These are phyloP conservation scores for Alosa alosa DNA, from an alignment of 2,113 vertebrate genomes.

Conservation along the genomic window DNA sequence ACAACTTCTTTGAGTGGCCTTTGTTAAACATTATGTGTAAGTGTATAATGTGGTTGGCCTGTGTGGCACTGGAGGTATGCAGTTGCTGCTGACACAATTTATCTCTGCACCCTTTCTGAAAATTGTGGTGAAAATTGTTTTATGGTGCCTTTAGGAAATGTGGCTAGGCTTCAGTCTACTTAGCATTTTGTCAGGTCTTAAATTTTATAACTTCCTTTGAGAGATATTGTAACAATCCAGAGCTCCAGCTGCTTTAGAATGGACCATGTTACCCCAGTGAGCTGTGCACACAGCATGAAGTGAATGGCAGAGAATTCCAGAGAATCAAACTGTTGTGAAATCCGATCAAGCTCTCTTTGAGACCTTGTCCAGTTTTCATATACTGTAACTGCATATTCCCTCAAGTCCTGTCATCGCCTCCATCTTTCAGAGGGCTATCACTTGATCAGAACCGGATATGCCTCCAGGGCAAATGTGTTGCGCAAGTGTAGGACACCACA, in stretches of 20 bases:
- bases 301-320: background rate
- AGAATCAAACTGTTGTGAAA: slow-evolving; percentile 18
- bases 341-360: background rate
- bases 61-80: too few species aligned
- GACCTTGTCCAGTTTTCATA: slow-evolving; percentile 18
- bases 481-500: background rate
- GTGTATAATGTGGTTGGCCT: too few species aligned
- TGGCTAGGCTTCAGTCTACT: background rate
- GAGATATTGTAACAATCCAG: background rate
- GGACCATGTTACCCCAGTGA: background rate
- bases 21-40: too few species aligned
- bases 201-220: background rate
- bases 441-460: slow-evolving; percentile 3
- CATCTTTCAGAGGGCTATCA: background rate
- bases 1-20: too few species aligned
- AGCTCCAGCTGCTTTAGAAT: background rate
- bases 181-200: background rate
- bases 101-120: background rate
- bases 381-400: slow-evolving; percentile 17
- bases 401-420: background rate
- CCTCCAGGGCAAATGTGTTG: slow-evolving; percentile 2
- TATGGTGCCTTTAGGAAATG: background rate
- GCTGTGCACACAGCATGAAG: background rate
- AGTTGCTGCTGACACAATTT: background rate
- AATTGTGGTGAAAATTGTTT: background rate